Base-by-base conservation (phyloP, 2,797 vertebrate genomes). In the Gymnodraco acuticeps region DNA sequence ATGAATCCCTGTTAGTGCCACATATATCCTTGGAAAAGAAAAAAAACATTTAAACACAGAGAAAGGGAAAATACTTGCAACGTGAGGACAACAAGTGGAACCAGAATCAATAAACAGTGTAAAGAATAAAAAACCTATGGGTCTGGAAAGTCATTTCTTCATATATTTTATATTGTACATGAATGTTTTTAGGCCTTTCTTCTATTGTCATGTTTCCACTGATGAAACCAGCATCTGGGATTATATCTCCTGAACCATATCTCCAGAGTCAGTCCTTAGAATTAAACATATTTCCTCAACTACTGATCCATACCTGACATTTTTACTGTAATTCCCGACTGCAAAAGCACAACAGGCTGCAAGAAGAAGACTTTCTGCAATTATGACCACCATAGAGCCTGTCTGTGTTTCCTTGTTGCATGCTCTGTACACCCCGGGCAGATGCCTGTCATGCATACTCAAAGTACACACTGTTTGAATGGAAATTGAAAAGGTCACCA, bases 401-500 rank as follows among this genome's bases (percentile, higher is more conserved):
- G 20, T 20, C 20, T 7, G 5, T 53, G 38, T 23, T 51, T 20
- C 42, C 19, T 70, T 50, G 60, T 10, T 20, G 8, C 16, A n/a
- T 31, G 13, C 47, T 69, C 60, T 67, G 41, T 3, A 53, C 46
- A 62, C 41, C 16, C 59, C 13, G 58, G 47, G 58, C 73, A 41
- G 64, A 80, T 64, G 71, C 79, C 78, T 64, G 83, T 78, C 88
- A 79, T 63, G 51, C 41, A 82, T 12, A 75, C 51, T 85, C 69
- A 68, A 79, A 82, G 67, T n/a, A 45, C 81, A 74, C 70, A 53
- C 61, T 20, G 56, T 41, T 78, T 27, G 77, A 65, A 88, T 9
- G 14, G 41, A 67, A 75, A 77, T 61, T 20, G 74, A 85, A 89
- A 93, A 88, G 83, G 77, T 81, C 75, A 70, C 60, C 46, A 73